Percentiles rank a stretch among this genome's conserved stretches.
These are phyloP conservation scores for Centrocercus urophasianus DNA, from an alignment of 2,113 vertebrate genomes.

Conservation along the genomic window DNA sequence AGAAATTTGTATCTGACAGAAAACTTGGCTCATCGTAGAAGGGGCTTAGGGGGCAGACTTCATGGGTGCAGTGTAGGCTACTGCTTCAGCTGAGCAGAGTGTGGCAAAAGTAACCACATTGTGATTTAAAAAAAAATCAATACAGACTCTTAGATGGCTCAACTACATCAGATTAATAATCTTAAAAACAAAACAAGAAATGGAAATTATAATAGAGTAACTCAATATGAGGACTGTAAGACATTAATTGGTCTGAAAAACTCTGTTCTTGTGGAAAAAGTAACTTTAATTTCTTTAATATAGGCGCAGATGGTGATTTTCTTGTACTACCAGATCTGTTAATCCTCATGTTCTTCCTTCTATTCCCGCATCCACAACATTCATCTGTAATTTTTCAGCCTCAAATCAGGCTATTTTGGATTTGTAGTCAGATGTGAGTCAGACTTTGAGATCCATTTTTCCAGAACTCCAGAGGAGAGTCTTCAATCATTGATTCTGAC, in stretches of 20 bases:
- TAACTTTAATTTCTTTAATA: not conserved
- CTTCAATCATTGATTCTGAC: not conserved
- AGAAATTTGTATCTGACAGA: not conserved
- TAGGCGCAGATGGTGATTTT: not conserved
- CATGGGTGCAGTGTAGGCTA: not conserved
- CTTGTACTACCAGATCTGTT: not conserved
- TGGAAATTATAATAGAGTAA: not conserved
- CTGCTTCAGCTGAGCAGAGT: not conserved
- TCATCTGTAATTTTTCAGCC: not conserved
- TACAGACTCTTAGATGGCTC: not conserved
- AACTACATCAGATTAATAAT: not conserved
- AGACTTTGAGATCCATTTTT: not conserved
- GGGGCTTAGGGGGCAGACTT: not conserved
- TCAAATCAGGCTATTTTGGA: not conserved
- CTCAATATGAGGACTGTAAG: not conserved
- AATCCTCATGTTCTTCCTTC: not conserved
- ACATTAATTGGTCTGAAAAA: not conserved
- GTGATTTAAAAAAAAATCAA: not conserved
- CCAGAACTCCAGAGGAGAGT: not conserved
- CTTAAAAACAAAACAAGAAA: not conserved
- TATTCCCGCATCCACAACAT: not conserved
- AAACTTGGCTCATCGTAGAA: not conserved
- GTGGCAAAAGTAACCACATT: not conserved
- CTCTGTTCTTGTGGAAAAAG: not conserved
- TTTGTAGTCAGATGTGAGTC: not conserved